Percentiles rank a stretch among this genome's conserved stretches.
Conservation (phyloP, 2,797 vertebrate species). For the Sebastolobus altivelis region DNA sequence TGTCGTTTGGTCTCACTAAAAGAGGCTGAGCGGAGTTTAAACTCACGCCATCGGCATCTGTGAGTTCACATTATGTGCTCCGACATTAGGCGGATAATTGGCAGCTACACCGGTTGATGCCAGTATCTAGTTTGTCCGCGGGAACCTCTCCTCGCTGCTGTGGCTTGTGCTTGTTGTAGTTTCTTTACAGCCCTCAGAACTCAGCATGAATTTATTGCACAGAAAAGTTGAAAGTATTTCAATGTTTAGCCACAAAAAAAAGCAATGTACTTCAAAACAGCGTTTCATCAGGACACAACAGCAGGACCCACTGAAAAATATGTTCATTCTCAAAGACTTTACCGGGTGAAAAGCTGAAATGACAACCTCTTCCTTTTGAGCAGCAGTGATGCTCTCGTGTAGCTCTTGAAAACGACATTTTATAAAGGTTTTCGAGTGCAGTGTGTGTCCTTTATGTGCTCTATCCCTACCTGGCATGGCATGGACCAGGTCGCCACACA, state of each 20-base stretch:
- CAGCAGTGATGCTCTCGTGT: background rate
- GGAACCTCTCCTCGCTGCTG: conserved; percentile 9
- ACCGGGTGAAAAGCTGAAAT: background rate
- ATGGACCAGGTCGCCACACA: conserved; percentile 96
- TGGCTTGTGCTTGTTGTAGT: background rate
- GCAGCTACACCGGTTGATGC: conserved; percentile 24
- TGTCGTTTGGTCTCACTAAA: conserved; percentile 35
- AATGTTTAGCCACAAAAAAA: background rate
- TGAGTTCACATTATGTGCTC: conserved; percentile 43
- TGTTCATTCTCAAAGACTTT: background rate
- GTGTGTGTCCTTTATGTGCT: background rate
- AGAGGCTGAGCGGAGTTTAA: conserved; percentile 42
- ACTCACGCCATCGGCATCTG: conserved; percentile 52
- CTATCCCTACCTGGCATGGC: conserved; percentile 93
- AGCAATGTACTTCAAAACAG: background rate
- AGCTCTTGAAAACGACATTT: background rate
- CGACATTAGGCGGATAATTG: conserved; percentile 43
- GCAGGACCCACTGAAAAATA: background rate
- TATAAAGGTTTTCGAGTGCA: background rate
- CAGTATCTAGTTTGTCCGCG: conserved; percentile 31
- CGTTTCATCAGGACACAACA: conserved; percentile 1
- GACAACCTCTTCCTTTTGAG: background rate
- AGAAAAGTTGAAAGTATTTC: conserved; percentile 4
- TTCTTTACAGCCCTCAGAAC: conserved; percentile 6
- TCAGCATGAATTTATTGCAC: conserved; percentile 1